Evolutionary conservation across 2,888 invertebrate species (phyloP), one percentile per base, ranked within the genome.

Genomic region (Lasioglossum zephyrum): DNA sequence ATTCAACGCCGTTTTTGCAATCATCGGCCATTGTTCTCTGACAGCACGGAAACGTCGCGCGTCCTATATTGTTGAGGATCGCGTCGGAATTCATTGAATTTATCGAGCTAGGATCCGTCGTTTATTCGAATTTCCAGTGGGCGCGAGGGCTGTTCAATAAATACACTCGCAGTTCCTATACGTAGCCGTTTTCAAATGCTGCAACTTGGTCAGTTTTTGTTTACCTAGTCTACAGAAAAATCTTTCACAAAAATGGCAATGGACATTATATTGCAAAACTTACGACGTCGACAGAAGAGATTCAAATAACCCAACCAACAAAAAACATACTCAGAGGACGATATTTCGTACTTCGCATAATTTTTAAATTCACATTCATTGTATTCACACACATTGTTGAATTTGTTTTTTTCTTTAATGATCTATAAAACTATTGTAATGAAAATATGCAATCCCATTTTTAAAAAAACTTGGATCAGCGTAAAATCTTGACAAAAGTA

Each of bases 21-120:
- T 87, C 85, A 87, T 76, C 72, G n/a, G 22, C 76, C 16, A 86
- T 83, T 86, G 83, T 87, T 57, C 82, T 53, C 41, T 18, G 66
- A 26, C 75, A 80, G 53, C 72, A 57, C 26, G 44, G 75, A 49
- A 44, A 63, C 66, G 63, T 39, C 44, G 60, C 44, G 31, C n/a
- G 75, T 49, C 31, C 72, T 39, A 47, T 41, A 57, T 60, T 44
- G 72, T 79, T 57, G 69, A 57, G 72, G 66, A 74, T 57, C 75
- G 74, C 39, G 73, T 75, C 49, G 73, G 76, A 76, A 76, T 85
- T 73, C 83, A 77, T 81, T 31, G 76, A 75, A 76, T 84, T 81
- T 53, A 81, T 81, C 73, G 73, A 26, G n/a, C 57, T 36, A 44
- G 73, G 66, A 78, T 73, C 22, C 41, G 53, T 31, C 36, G 70